phyloP scores from a whole-genome alignment of 2,888 invertebrate species.

The Nephrotoma flavescens region DNA sequence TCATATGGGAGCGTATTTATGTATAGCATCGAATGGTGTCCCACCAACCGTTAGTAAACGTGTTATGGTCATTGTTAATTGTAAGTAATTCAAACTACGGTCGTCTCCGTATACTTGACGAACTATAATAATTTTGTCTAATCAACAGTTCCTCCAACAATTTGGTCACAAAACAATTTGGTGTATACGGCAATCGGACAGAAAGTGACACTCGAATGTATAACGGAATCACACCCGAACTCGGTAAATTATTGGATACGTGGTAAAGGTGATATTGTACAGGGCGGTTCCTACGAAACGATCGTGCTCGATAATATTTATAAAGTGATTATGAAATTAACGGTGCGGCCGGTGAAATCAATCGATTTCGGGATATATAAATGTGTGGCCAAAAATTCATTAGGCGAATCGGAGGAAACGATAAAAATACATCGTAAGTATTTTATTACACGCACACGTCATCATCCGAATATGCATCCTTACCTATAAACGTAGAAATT shows the following conservation, averaged over 20 bases:
- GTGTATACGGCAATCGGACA: constrained; percentile 27
- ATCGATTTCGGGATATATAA: constrained; percentile 64
- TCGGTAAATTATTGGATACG: constrained; percentile 30
- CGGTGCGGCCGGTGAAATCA: constrained; percentile 45
- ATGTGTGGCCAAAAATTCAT: constrained; percentile 66
- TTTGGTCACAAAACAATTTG: constrained; percentile 26
- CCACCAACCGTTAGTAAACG: constrained; percentile 32
- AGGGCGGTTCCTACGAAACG: constrained; percentile 28
- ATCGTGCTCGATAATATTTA: constrained; percentile 55
- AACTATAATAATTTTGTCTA: background rate
- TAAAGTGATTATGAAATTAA: constrained; percentile 60
- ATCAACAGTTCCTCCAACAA: constrained; percentile 25
- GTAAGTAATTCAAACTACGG: constrained; percentile 17
- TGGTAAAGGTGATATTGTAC: constrained; percentile 26
- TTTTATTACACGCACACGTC: background rate
- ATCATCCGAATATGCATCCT: background rate
- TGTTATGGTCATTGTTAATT: constrained; percentile 27
- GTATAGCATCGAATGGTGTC: constrained; percentile 31
- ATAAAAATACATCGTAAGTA: constrained; percentile 17
- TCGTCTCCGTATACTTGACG: background rate
- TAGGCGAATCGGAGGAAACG: constrained; percentile 43
- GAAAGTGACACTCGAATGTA: constrained; percentile 26
- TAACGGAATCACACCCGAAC: constrained; percentile 28
- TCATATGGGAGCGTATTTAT: constrained; percentile 29
- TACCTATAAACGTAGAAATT: background rate